A percentile compares a stretch with the other conserved stretches of the same genome.
Evolutionary conservation across 1,140 invertebrate genomes (phyloP).

Genomic region (Pseudoatta argentina): DNA sequence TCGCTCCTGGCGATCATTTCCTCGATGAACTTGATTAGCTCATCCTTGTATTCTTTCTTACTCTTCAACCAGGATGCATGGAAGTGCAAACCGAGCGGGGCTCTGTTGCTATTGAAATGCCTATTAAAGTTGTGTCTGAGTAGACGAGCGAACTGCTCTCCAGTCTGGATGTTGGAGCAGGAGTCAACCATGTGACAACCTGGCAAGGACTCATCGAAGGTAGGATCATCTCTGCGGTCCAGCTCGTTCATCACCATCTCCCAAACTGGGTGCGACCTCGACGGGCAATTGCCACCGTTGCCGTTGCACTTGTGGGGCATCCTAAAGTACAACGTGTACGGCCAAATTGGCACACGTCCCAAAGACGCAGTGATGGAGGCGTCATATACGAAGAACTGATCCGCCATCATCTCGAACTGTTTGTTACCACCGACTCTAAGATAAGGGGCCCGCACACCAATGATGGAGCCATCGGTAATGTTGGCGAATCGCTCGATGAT

Average conservation of each 20-base stretch:
- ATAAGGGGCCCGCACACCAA: constrained; percentile 95
- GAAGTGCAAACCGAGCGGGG: constrained; percentile 97
- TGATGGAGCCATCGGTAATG: constrained; percentile 95
- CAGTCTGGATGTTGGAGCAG: constrained; percentile 96
- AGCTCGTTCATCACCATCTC: constrained; percentile 98
- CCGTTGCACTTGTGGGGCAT: constrained; percentile 98
- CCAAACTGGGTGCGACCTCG: constrained; percentile 96
- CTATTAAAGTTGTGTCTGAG: constrained; percentile 97
- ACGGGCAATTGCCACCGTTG: constrained; percentile 96
- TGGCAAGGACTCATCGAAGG: constrained; percentile 95
- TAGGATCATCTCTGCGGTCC: constrained; percentile 96
- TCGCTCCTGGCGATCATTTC: constrained; percentile 96
- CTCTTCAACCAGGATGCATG: constrained; percentile 98
- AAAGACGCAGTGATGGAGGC: constrained; percentile 96
- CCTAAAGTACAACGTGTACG: constrained; percentile 97
- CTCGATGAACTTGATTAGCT: constrained; percentile 97
- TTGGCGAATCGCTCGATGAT: constrained; percentile 96
- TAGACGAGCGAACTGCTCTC: constrained; percentile 94
- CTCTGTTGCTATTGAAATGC: constrained; percentile 96
- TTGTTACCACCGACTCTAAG: constrained; percentile 96
- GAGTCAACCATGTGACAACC: constrained; percentile 98
- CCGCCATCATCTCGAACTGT: constrained; percentile 98
- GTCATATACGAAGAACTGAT: constrained; percentile 97
- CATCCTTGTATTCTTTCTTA: constrained; percentile 96
- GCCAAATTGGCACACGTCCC: constrained; percentile 96